Evolutionary conservation across 2,797 vertebrate species (phyloP), one percentile per base, ranked within the genome.

Genomic region (Spinus pinus): DNA sequence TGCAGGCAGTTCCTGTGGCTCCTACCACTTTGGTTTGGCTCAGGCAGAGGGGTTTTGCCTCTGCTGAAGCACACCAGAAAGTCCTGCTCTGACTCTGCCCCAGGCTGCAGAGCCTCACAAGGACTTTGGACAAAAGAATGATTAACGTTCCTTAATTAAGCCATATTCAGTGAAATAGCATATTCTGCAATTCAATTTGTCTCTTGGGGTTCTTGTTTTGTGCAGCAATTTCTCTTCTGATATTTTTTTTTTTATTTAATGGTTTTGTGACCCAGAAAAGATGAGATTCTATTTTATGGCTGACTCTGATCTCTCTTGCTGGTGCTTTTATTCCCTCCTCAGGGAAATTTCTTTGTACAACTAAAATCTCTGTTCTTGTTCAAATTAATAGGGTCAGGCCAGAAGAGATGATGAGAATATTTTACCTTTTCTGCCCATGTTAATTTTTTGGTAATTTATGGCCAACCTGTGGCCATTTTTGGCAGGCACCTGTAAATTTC

Each of bases 191-290:
- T 88, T 70, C 75, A 47, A 0, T 75, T 79, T 78, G 31, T 83
- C 88, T 83, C 80, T 78, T 49, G 91, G 56, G 81, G 39, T 81
- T 75, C 91, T 60, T 95, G 72, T 81, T 85, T 87, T 41, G 46
- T 79, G 37, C 79, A 78, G 77, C 50, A 77, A 70, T 84, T 90
- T 77, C 81, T 94, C 65, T 81, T 72, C 42, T 67, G 77, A 21
- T 78, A 7, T 66, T 69, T 58, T 66, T 66, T 46, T 39, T 33
- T 35, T 84, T 18, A 60, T 91, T 15, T 24, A 54, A 71, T 78
- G 42, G 72, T 94, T 94, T 94, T 91, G 46, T 95, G 89, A 96
- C 96, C 95, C 81, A 97, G 93, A 96, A 97, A 97, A 94, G 5
- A 84, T 46, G 57, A 81, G 58, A 67, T 88, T 80, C 58, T 19